A percentile compares a stretch with the other conserved stretches of the same genome.
phyloP scores from a whole-genome alignment of 2,113 vertebrate species.

The Nestor notabilis region DNA sequence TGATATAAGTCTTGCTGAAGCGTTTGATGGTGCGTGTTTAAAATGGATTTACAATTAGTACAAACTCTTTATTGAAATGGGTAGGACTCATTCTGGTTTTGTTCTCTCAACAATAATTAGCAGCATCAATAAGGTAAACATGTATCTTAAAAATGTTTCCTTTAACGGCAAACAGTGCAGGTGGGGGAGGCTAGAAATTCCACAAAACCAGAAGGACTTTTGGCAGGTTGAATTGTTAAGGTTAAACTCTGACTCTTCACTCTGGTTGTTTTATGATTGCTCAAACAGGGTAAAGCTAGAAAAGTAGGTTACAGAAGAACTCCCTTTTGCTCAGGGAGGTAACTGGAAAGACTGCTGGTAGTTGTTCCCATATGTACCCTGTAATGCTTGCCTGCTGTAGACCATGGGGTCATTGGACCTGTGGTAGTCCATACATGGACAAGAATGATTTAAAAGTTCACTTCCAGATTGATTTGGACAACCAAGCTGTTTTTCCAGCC shows the following conservation, averaged over 20 bases:
- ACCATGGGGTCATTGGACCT: not conserved
- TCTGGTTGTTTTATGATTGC: not conserved
- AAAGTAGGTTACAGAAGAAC: not conserved
- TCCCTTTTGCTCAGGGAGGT: not conserved
- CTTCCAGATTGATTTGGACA: not conserved
- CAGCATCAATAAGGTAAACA: not conserved
- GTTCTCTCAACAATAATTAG: not conserved
- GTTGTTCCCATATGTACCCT: not conserved
- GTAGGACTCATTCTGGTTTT: not conserved
- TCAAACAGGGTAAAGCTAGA: not conserved
- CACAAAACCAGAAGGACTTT: not conserved
- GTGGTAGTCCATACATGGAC: not conserved
- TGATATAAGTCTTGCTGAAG: conserved; percentile 87
- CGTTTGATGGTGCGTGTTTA: conserved; percentile 77
- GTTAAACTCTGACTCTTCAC: not conserved
- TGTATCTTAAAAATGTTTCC: not conserved
- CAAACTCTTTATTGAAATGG: not conserved
- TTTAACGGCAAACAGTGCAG: not conserved
- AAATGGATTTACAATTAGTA: not conserved
- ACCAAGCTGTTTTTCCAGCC: not conserved
- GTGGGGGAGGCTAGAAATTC: not conserved
- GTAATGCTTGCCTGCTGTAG: not conserved
- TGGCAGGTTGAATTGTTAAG: not conserved
- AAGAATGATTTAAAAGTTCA: not conserved
- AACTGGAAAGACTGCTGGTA: not conserved